Conservation (phyloP, 2,797 vertebrate genomes). For the Sciaenops ocellatus region DNA sequence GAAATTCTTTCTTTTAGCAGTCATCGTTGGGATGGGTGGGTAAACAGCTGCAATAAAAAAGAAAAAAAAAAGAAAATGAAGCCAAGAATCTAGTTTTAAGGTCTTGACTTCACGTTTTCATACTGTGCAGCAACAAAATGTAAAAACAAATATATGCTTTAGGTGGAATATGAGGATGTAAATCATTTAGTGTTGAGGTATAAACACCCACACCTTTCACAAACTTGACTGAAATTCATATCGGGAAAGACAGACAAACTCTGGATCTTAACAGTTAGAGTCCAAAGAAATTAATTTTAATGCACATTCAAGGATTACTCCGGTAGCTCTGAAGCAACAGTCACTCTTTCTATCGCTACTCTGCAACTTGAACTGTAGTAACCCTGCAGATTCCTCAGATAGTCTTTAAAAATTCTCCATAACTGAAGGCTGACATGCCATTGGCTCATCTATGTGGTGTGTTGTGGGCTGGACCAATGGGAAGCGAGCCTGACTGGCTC, state of each 20-base stretch:
- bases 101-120: not conserved
- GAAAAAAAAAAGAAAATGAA: not conserved
- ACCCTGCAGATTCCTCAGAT: constrained; percentile 77
- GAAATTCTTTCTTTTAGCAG: not conserved
- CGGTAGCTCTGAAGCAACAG: constrained; percentile 20
- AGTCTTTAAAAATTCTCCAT: constrained; percentile 43
- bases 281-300: not conserved
- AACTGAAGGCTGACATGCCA: constrained; percentile 38
- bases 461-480: constrained; percentile 84
- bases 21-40: not conserved
- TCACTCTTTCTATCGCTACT: constrained; percentile 14
- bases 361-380: constrained; percentile 78
- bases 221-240: not conserved
- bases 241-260: not conserved
- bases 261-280: not conserved
- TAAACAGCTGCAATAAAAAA: not conserved
- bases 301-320: not conserved
- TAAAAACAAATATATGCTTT: not conserved
- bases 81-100: not conserved
- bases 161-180: not conserved
- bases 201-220: not conserved
- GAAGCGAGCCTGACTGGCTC: not conserved
- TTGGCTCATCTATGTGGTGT: constrained; percentile 84
- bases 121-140: not conserved
- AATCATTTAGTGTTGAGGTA: not conserved